Percentiles rank a stretch among this genome's conserved stretches.
Evolutionary conservation across 2,113 vertebrate genomes (phyloP).

Genomic region (Seriola rivoliana): DNA sequence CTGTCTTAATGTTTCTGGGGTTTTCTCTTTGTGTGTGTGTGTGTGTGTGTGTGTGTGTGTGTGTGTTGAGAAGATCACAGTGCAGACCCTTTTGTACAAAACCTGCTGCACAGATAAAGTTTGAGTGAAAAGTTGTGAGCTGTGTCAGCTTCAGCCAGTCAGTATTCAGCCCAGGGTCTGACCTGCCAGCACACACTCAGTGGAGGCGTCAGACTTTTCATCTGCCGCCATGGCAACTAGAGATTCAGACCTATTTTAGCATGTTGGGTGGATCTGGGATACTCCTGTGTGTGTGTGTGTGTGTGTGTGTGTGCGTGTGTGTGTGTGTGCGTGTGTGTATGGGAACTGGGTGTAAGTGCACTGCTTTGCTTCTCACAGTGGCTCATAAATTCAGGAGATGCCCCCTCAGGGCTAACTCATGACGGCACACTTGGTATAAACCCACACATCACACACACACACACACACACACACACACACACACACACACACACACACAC

Average conservation of each 20-base stretch:
- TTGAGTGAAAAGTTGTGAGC: neutral
- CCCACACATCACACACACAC: slow-evolving; percentile 19
- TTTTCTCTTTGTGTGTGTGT: slow-evolving; percentile 7
- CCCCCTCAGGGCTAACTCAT: slow-evolving; percentile 10
- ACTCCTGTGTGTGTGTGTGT: slow-evolving; percentile 19
- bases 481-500: neutral
- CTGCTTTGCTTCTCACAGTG: slow-evolving; percentile 49
- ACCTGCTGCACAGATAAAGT: slow-evolving; percentile 11
- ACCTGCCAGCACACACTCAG: slow-evolving; percentile 42
- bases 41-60: slow-evolving; percentile 5
- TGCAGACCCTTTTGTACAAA: neutral
- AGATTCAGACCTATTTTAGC: slow-evolving; percentile 20
- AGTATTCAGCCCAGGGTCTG: slow-evolving; percentile 18
- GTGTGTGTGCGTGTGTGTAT: slow-evolving; percentile 18
- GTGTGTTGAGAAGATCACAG: neutral
- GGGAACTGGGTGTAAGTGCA: slow-evolving; percentile 7
- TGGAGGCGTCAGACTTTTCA: neutral
- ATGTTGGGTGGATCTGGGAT: slow-evolving; percentile 10
- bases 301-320: slow-evolving; percentile 21
- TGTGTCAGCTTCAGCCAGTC: slow-evolving; percentile 19
- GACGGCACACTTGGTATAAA: slow-evolving; percentile 7
- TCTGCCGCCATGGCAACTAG: slow-evolving; percentile 19
- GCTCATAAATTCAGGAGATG: slow-evolving; percentile 55
- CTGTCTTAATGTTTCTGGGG: neutral
- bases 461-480: neutral